Evolutionary conservation across 2,113 vertebrate genomes (phyloP).

Genomic region (Sapayoa aenigma): DNA sequence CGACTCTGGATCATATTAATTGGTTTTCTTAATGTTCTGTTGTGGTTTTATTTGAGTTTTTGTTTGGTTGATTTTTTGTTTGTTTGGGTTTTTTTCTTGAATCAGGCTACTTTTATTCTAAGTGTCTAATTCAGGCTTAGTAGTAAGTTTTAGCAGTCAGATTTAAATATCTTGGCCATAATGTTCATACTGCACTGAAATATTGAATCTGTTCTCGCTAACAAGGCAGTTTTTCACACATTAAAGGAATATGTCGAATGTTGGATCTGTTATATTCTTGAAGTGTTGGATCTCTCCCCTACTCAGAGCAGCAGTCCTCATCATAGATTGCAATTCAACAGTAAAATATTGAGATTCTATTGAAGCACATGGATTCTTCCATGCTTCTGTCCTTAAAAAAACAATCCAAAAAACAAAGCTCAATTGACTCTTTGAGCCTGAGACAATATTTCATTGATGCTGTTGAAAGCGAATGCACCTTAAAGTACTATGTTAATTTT

Average conservation of each 20-base stretch:
- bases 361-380: background rate
- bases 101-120: background rate
- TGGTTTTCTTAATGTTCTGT: background rate
- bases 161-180: slow-evolving; percentile 56
- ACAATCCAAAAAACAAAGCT: background rate
- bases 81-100: background rate
- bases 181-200: slow-evolving; percentile 20
- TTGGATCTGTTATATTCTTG: background rate
- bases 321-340: slow-evolving; percentile 3
- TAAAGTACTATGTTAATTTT: background rate
- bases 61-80: background rate
- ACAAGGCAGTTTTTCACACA: slow-evolving; percentile 40
- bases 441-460: background rate
- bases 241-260: slow-evolving; percentile 19
- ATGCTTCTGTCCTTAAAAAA: background rate
- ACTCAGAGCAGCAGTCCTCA: background rate
- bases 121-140: slow-evolving; percentile 8
- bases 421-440: background rate
- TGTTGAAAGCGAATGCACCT: background rate
- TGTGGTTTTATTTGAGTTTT: background rate
- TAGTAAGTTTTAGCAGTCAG: background rate
- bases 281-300: background rate
- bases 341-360: background rate
- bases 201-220: slow-evolving; percentile 51
- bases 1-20: background rate